phyloP scores from a whole-genome alignment of 2,797 vertebrate genomes.

The Thaleichthys pacificus region DNA sequence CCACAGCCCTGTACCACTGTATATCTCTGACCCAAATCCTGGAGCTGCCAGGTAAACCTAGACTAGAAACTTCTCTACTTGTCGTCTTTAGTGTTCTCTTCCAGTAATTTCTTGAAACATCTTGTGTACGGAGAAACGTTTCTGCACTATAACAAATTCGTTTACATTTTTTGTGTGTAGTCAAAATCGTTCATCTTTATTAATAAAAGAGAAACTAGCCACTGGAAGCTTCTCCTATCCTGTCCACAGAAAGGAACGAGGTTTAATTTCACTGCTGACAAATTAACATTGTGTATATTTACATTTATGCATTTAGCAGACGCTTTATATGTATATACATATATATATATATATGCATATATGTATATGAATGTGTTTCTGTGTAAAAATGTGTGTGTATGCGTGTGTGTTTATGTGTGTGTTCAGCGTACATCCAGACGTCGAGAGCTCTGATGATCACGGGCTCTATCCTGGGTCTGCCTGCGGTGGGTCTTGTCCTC shows the following conservation, averaged over 20 bases:
- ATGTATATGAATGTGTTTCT: background rate
- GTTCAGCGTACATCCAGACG: conserved; percentile 89
- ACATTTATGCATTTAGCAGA: no score
- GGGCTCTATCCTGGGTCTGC: conserved; percentile 87
- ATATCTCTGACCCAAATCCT: conserved; percentile 89
- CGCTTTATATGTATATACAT: no score
- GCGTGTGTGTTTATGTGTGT: conserved; percentile 3
- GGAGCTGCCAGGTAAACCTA: conserved; percentile 84
- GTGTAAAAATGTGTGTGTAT: background rate
- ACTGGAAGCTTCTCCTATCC: no score
- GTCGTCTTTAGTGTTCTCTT: background rate
- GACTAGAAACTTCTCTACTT: background rate
- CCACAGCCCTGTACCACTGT: conserved; percentile 91
- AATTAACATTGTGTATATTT: no score
- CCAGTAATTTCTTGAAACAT: background rate
- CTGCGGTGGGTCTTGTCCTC: conserved; percentile 83
- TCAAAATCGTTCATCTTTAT: no score
- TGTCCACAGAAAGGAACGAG: no score
- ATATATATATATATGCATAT: no score
- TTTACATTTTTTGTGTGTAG: no score
- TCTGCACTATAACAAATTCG: no score
- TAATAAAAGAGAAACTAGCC: no score
- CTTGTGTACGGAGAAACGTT: no score
- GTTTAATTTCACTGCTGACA: no score
- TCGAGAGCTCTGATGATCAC: conserved; percentile 93